These are phyloP conservation scores for Podarcis muralis DNA, from an alignment of 2,113 vertebrate species.

Conservation along the genomic window DNA sequence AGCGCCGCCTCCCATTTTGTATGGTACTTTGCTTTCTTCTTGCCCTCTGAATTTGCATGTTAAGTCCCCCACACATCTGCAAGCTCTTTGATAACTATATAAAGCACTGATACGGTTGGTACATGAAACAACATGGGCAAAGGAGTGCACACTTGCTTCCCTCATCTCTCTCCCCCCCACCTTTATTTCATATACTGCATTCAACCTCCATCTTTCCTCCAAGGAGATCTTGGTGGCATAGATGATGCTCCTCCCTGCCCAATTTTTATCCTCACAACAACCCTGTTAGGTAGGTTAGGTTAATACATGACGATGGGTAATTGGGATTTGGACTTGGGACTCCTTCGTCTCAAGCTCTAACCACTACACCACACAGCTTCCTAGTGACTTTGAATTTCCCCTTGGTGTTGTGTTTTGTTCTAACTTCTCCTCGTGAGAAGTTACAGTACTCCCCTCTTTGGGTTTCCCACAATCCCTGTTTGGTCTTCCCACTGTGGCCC, in stretches of 20 bases:
- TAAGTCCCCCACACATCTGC: too few relatives aligned
- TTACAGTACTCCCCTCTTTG: background rate
- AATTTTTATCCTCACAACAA: background rate
- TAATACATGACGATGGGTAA: background rate
- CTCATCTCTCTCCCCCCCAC: background rate
- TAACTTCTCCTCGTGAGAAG: background rate
- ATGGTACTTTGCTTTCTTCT: rapidly evolving
- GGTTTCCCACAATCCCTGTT: background rate
- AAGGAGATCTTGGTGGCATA: too few relatives aligned
- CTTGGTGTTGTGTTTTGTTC: background rate
- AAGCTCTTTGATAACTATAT: background rate
- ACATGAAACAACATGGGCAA: background rate
- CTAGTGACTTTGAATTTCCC: background rate
- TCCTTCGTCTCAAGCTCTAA: background rate
- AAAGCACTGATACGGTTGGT: too few relatives aligned
- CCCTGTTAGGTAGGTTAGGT: background rate
- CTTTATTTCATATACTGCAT: background rate
- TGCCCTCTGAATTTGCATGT: conserved; percentile 51
- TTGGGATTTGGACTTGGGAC: background rate
- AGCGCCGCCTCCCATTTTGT: rapidly evolving
- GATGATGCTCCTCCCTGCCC: too few relatives aligned
- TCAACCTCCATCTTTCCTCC: background rate
- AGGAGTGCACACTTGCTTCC: too few relatives aligned
- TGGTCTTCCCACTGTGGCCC: background rate
- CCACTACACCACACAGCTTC: background rate